Evolutionary conservation across 2,113 vertebrate species (phyloP).

Genomic region (Myotis yumanensis): DNA sequence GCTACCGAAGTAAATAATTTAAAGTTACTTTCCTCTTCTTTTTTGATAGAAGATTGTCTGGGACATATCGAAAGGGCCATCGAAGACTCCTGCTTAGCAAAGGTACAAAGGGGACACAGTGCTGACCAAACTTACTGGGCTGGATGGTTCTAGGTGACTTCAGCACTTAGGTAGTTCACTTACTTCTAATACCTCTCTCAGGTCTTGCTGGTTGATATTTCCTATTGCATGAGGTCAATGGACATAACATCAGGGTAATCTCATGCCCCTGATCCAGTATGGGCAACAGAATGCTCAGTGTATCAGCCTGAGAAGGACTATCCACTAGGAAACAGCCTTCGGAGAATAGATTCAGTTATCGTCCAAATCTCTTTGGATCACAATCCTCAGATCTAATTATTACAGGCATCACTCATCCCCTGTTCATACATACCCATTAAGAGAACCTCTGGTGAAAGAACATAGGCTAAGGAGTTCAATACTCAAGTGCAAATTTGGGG

Average conservation of each 20-base stretch:
- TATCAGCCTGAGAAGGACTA: background rate
- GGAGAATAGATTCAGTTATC: background rate
- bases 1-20: background rate
- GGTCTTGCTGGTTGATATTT: background rate
- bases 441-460: background rate
- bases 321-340: background rate
- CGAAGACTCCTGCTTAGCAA: background rate
- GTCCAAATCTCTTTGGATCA: background rate
- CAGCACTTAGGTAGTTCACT: background rate
- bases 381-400: background rate
- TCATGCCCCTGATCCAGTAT: background rate
- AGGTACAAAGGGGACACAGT: background rate
- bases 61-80: background rate
- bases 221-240: background rate
- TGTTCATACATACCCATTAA: background rate
- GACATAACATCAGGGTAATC: background rate
- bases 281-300: background rate
- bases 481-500: background rate
- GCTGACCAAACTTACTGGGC: background rate
- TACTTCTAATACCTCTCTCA: background rate
- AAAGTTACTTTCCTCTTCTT: background rate
- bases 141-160: background rate
- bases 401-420: rapidly evolving
- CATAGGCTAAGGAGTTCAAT: background rate
- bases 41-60: background rate